Evolutionary conservation across 1,140 invertebrate species (phyloP), one percentile per base, ranked within the genome.

Genomic region (Apis laboriosa): DNA sequence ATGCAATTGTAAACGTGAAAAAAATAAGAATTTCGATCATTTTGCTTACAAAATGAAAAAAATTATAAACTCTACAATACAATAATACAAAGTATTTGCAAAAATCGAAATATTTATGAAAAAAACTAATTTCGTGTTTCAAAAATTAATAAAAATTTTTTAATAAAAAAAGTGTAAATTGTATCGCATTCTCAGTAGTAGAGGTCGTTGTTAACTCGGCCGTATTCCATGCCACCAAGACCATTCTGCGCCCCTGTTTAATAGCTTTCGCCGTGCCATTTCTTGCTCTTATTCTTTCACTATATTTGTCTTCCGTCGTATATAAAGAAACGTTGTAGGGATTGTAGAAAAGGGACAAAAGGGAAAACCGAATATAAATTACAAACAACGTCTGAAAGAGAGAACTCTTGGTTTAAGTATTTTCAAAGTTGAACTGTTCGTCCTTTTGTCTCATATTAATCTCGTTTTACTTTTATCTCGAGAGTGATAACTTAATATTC

Each of bases 301-400:
- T 53, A 66, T 75, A 75, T 80, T 80, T 80, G 78, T 80, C 71
- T 75, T 17, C 8, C 11, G 28, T 19, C 0, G 51, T 53, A 66
- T 53, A 75, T 56, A 75, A 80, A 64, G n/a, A 51, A 43, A 11
- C 21, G 49, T 24, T 58, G 51, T 1, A 11, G 5, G 43, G 17
- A 9, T 15, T 51, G 56, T 17, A 51, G 15, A 21, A 78, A 21
- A 15, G 15, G 17, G 43, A 15, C 13, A 1, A 21, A 12, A 24
- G 17, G 1, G 28, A 49, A 74, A 64, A 74, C 34, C 53, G n/a
- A 74, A 80, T 80, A 80, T 43, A 9, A 34, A 8, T 17, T n/a
- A 71, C 68, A 34, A 58, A 80, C 60, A 74, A 66, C 24, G 11
- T 12, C 21, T 15, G n/a, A 73, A 21, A 21, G 17, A 43, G 5